phyloP scores from a whole-genome alignment of 2,888 invertebrate species.

The Sphaerophoria taeniata region DNA sequence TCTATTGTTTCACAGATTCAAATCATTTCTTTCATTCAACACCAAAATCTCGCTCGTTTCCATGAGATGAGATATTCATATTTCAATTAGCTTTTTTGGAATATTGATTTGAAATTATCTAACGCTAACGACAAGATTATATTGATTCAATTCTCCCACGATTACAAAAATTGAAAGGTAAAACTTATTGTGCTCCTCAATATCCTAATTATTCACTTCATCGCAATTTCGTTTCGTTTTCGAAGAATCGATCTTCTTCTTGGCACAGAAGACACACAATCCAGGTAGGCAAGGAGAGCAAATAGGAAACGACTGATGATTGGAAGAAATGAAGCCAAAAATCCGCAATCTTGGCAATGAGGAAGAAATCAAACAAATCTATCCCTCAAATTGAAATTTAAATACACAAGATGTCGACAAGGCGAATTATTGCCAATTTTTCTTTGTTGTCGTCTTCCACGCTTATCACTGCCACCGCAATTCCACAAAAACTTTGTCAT shows the following conservation, averaged over 20 bases:
- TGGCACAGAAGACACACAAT: not conserved
- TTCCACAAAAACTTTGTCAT: constrained; percentile 13
- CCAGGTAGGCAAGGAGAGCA: not conserved
- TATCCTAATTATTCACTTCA: constrained; percentile 68
- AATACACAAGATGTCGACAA: constrained; percentile 69
- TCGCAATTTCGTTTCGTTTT: constrained; percentile 53
- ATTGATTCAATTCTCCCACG: not conserved
- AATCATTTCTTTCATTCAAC: too few species aligned
- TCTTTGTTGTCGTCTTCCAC: constrained; percentile 55
- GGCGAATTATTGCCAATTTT: constrained; percentile 73
- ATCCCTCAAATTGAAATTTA: too few species aligned
- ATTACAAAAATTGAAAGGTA: not conserved
- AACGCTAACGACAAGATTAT: constrained; percentile 21
- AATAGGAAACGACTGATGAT: too few species aligned
- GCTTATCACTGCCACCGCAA: constrained; percentile 14
- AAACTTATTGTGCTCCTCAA: constrained; percentile 46
- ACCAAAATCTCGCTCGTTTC: too few species aligned
- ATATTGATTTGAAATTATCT: constrained; percentile 49
- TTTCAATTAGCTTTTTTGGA: constrained; percentile 46
- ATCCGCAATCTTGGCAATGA: constrained; percentile 30
- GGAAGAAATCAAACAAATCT: not conserved
- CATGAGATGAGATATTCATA: constrained; percentile 37
- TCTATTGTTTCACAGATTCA: too few species aligned
- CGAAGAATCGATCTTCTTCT: constrained; percentile 29
- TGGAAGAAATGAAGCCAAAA: constrained; percentile 40